These are phyloP conservation scores for Origma solitaria DNA, from an alignment of 2,113 vertebrate species.

Conservation along the genomic window DNA sequence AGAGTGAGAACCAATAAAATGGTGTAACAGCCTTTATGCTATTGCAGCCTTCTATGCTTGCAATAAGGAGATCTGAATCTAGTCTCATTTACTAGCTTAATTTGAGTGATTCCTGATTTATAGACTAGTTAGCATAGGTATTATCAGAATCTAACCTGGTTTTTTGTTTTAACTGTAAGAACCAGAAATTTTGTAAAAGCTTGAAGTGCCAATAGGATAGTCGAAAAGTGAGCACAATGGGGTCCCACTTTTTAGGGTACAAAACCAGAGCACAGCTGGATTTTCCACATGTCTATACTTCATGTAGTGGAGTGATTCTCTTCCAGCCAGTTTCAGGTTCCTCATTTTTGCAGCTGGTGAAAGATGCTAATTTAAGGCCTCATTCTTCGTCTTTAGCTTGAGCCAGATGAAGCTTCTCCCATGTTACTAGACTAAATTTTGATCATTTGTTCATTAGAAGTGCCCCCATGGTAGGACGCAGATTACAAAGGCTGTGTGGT, in stretches of 20 bases:
- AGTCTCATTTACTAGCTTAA: not conserved
- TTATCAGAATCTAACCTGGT: not conserved
- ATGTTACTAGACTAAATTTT: not conserved
- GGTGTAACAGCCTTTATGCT: not conserved
- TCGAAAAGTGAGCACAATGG: not conserved
- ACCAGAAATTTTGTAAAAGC: not conserved
- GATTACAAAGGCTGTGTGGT: not conserved
- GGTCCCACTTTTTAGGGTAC: not conserved
- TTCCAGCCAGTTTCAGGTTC: not conserved
- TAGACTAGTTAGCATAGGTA: not conserved
- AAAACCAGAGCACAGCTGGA: not conserved
- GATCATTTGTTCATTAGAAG: not conserved
- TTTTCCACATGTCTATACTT: not conserved
- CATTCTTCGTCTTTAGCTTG: not conserved
- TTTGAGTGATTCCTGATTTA: not conserved
- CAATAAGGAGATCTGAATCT: not conserved
- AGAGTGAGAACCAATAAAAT: not conserved
- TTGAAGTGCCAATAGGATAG: not conserved
- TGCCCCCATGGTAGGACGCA: not conserved
- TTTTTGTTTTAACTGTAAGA: not conserved
- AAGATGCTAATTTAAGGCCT: not conserved
- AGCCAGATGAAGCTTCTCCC: not conserved
- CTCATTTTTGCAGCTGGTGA: not conserved
- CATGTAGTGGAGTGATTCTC: not conserved
- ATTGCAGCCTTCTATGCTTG: not conserved